A percentile compares a stretch with the other conserved stretches of the same genome.
Conservation (phyloP, 2,113 vertebrate species). For the Rhombomys opimus region DNA sequence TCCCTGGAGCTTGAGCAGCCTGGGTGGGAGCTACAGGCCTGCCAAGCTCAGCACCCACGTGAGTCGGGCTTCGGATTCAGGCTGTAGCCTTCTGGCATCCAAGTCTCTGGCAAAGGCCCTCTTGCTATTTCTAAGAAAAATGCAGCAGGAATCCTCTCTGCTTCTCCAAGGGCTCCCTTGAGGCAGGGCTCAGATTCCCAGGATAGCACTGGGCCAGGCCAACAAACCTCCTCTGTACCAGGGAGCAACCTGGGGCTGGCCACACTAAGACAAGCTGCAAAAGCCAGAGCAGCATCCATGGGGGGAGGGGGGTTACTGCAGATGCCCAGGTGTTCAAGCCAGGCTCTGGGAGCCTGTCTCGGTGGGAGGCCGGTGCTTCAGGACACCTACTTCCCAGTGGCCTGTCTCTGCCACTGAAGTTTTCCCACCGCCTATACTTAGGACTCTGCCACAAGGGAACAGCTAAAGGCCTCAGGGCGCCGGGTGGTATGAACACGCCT, state of each 20-base stretch:
- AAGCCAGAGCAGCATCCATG: neutral
- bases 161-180: slow-evolving; percentile 71
- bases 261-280: neutral
- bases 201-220: slow-evolving; percentile 38
- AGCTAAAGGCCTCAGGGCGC: slow-evolving; percentile 9
- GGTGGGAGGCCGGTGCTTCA: fast-evolving
- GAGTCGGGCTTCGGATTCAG: slow-evolving; percentile 68
- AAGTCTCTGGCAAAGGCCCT: slow-evolving; percentile 74
- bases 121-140: slow-evolving; percentile 84
- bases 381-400: neutral
- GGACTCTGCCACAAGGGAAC: neutral
- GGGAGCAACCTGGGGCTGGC: neutral
- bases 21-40: neutral
- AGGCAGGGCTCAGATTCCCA: slow-evolving; percentile 63
- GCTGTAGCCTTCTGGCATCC: slow-evolving; percentile 72
- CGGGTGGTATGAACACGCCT: too few relatives aligned
- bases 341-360: neutral
- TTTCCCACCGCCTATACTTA: neutral
- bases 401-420: neutral
- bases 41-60: slow-evolving; percentile 66
- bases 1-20: slow-evolving; percentile 3
- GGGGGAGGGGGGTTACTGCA: neutral
- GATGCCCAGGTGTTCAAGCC: neutral
- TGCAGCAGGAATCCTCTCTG: slow-evolving; percentile 77
- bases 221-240: neutral